phyloP scores from a whole-genome alignment of 2,888 invertebrate species.

The Macaria liturata region DNA sequence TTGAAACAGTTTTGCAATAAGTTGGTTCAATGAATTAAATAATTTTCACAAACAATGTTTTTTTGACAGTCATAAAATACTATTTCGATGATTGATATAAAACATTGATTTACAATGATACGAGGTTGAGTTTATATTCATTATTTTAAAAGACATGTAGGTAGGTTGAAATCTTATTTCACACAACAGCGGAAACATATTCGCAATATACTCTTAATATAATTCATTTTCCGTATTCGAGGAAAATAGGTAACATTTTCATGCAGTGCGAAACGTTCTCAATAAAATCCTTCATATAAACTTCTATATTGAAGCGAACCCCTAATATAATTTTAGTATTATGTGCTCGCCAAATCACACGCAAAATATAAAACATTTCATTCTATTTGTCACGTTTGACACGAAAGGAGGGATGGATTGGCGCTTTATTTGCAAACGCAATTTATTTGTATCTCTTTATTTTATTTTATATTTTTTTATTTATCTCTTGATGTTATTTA shows the following conservation, averaged over 20 bases:
- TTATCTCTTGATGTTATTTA: not conserved
- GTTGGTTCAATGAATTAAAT: too few relatives aligned
- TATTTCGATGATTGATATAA: too few relatives aligned
- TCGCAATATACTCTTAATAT: slow-evolving; percentile 37
- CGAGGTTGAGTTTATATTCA: too few relatives aligned
- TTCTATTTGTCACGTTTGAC: slow-evolving; percentile 43
- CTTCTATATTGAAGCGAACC: slow-evolving; percentile 26
- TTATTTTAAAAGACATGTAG: too few relatives aligned
- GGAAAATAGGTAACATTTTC: slow-evolving; percentile 38
- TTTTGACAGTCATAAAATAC: too few relatives aligned
- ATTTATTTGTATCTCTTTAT: slow-evolving; percentile 4
- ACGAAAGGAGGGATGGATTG: slow-evolving; percentile 20
- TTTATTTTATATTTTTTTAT: too few relatives aligned
- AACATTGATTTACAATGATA: too few relatives aligned
- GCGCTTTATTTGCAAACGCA: slow-evolving; percentile 2
- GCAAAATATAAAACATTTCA: slow-evolving; percentile 41
- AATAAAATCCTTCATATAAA: slow-evolving; percentile 39
- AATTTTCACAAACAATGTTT: too few relatives aligned
- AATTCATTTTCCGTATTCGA: slow-evolving; percentile 33
- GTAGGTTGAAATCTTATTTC: not conserved
- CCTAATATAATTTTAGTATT: slow-evolving; percentile 36
- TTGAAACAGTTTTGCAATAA: too few relatives aligned
- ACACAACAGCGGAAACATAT: slow-evolving; percentile 15
- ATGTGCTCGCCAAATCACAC: slow-evolving; percentile 37
- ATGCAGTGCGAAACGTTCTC: slow-evolving; percentile 34